phyloP scores from a whole-genome alignment of 2,113 vertebrate species.

The Lophotis ruficrista region DNA sequence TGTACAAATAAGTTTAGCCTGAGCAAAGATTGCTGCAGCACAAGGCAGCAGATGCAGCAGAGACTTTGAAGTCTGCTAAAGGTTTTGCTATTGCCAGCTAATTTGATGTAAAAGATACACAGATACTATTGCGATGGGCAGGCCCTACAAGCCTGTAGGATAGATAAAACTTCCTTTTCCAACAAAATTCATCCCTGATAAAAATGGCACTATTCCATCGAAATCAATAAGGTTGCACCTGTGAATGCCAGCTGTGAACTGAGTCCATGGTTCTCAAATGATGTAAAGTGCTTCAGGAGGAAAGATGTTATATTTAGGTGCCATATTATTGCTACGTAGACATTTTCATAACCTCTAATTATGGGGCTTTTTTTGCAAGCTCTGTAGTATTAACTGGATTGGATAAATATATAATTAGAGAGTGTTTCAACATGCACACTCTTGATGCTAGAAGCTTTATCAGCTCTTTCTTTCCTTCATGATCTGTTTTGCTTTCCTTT shows the following conservation, averaged over 20 bases:
- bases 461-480: constrained; percentile 71
- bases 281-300: constrained; percentile 68
- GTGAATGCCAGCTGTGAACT: constrained; percentile 64
- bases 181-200: constrained; percentile 5
- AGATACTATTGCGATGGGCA: neutral
- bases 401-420: constrained; percentile 75
- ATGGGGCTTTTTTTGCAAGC: constrained; percentile 68
- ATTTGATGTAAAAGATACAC: neutral
- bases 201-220: constrained; percentile 22
- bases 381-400: constrained; percentile 73
- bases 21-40: neutral
- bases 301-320: constrained; percentile 72
- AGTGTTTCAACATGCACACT: constrained; percentile 73
- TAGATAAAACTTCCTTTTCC: neutral
- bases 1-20: neutral
- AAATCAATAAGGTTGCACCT: constrained; percentile 65
- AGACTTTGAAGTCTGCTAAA: neutral
- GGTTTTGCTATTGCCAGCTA: neutral
- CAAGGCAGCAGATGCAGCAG: neutral
- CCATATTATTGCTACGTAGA: constrained; percentile 70
- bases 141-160: neutral
- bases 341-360: constrained; percentile 75
- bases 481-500: constrained; percentile 69
- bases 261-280: constrained; percentile 56
- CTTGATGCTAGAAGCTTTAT: constrained; percentile 72